phyloP scores from a whole-genome alignment of 2,113 vertebrate species.

The Pelecanus crispus region DNA sequence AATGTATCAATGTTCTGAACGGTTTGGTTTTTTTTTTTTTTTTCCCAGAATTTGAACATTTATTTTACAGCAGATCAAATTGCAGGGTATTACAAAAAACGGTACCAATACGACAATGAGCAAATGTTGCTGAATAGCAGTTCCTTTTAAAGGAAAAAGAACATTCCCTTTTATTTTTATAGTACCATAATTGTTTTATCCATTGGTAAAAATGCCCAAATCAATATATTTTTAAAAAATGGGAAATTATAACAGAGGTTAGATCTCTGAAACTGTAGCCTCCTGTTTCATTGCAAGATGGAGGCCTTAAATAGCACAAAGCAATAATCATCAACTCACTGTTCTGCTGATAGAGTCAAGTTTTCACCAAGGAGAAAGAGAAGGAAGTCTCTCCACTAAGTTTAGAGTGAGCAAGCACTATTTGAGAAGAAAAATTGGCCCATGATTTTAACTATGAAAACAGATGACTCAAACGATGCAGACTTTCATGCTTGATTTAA shows the following conservation, averaged over 20 bases:
- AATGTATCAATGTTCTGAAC: background rate
- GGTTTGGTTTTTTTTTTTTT: background rate
- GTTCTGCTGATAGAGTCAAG: background rate
- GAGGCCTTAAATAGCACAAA: background rate
- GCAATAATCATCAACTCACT: background rate
- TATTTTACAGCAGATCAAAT: background rate
- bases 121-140: background rate
- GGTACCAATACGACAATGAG: background rate
- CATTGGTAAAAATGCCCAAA: background rate
- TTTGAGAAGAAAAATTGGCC: background rate
- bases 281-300: background rate
- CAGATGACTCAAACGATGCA: background rate
- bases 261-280: background rate
- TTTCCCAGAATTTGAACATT: background rate
- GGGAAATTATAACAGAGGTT: background rate
- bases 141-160: background rate
- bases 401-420: background rate
- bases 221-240: background rate
- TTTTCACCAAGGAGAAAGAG: background rate
- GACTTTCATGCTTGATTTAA: background rate
- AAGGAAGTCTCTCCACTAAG: background rate
- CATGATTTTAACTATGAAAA: background rate
- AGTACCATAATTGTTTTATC: background rate
- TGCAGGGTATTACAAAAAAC: background rate
- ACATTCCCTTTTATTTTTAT: background rate